Percentiles rank a stretch among this genome's conserved stretches.
Evolutionary conservation across 2,113 vertebrate genomes (phyloP).

Genomic region (Gnathochromis pfefferi): DNA sequence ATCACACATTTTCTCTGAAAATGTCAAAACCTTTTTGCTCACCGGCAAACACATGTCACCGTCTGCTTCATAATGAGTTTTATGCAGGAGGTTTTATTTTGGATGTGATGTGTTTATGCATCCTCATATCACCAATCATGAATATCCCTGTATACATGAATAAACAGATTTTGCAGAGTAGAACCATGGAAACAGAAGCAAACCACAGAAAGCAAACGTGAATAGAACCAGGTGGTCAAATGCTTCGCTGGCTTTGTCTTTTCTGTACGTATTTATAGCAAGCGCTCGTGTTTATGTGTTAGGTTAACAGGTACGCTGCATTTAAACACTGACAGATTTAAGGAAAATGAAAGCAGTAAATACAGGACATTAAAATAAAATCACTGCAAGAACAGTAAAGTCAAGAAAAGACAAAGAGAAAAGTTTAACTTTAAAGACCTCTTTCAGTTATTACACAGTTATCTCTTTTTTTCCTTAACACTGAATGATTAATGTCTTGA

Average conservation of each 20-base stretch:
- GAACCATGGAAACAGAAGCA: slow-evolving; percentile 44
- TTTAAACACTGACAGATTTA: neutral
- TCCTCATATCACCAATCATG: slow-evolving; percentile 18
- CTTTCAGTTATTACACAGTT: too few species aligned
- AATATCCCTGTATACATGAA: slow-evolving; percentile 31
- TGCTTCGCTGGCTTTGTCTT: neutral
- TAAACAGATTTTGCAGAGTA: slow-evolving; percentile 10
- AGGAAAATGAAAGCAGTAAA: neutral
- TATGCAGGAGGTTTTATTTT: neutral
- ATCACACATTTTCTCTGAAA: neutral
- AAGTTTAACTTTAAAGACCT: neutral
- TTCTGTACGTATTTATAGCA: neutral
- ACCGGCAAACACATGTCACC: neutral
- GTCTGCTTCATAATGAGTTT: neutral
- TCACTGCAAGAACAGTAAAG: neutral
- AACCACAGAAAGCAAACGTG: slow-evolving; percentile 4
- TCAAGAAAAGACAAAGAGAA: neutral
- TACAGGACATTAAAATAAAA: neutral
- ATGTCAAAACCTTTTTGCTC: neutral
- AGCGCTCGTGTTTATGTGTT: neutral
- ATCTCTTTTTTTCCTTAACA: neutral
- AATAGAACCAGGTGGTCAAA: slow-evolving; percentile 29
- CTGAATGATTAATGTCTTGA: neutral
- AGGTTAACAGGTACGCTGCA: neutral
- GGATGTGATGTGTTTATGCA: slow-evolving; percentile 18